Conservation (phyloP, 2,113 vertebrate species). For the Lota lota region DNA sequence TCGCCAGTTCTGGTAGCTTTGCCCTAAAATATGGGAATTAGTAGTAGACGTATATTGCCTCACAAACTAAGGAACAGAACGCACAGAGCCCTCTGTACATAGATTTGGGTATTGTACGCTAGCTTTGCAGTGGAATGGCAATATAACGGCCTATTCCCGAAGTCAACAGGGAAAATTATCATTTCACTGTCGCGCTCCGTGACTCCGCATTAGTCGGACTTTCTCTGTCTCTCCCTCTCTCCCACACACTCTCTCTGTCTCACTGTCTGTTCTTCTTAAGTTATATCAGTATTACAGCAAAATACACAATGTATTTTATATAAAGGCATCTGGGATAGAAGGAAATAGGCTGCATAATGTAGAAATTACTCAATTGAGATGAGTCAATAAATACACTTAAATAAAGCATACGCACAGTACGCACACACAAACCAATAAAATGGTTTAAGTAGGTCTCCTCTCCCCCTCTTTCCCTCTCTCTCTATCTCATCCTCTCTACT, state of each 20-base stretch:
- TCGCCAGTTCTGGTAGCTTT: too few species aligned
- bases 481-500: constrained; percentile 1
- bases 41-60: too few species aligned
- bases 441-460: constrained; percentile 33
- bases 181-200: neutral
- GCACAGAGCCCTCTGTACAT: too few species aligned
- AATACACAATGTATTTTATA: constrained; percentile 37
- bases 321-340: constrained; percentile 23
- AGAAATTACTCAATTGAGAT: constrained; percentile 46
- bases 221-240: neutral
- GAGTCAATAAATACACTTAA: constrained; percentile 50
- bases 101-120: too few species aligned
- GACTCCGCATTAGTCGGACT: neutral
- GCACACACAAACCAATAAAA: neutral
- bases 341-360: constrained; percentile 34
- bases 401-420: neutral
- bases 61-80: too few species aligned
- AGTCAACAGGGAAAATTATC: neutral
- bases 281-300: constrained; percentile 31
- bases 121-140: too few species aligned
- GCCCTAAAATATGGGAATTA: too few species aligned
- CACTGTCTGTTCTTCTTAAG: neutral
- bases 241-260: constrained; percentile 1
- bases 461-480: constrained; percentile 24
- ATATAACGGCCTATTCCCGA: too few species aligned